Percentiles rank a stretch among this genome's conserved stretches.
phyloP scores from a whole-genome alignment of 2,797 vertebrate genomes.

The Toxotes lorentzi region DNA sequence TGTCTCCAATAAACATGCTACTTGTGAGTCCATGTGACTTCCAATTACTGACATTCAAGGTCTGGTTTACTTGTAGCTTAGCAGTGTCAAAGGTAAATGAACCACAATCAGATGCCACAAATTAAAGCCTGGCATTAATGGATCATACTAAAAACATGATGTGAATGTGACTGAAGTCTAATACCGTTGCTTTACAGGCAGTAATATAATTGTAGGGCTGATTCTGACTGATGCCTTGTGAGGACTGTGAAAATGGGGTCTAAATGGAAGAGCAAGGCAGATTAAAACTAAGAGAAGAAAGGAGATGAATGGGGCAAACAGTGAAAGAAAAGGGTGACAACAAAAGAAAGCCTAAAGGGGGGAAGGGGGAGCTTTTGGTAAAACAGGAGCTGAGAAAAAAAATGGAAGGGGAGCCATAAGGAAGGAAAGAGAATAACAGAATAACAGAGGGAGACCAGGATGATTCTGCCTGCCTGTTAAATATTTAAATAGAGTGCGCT shows the following conservation, averaged over 20 bases:
- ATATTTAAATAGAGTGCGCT: constrained; percentile 64
- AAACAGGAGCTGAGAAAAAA: constrained; percentile 8
- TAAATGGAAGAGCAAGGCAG: not conserved
- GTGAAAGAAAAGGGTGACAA: not conserved
- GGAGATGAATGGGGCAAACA: not conserved
- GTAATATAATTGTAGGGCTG: not conserved
- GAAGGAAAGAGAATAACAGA: constrained; percentile 9
- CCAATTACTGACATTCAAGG: constrained; percentile 13
- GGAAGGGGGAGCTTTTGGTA: not conserved
- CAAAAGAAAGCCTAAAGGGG: not conserved
- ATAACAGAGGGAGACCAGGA: constrained; percentile 7
- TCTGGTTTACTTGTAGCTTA: constrained; percentile 13
- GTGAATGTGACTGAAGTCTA: not conserved
- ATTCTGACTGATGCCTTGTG: not conserved
- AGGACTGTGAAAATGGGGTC: constrained; percentile 1
- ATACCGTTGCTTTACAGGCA: not conserved
- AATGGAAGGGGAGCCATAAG: not conserved
- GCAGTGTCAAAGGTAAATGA: constrained; percentile 15
- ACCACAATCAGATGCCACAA: constrained; percentile 1
- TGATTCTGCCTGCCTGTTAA: constrained; percentile 58
- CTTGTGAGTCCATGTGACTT: not conserved
- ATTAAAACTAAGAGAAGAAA: not conserved
- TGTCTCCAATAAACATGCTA: constrained; percentile 31
- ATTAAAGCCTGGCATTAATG: constrained; percentile 14
- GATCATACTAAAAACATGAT: not conserved